Percentiles rank a stretch among this genome's conserved stretches.
phyloP scores from a whole-genome alignment of 2,797 vertebrate species.

The Hydrophis major region DNA sequence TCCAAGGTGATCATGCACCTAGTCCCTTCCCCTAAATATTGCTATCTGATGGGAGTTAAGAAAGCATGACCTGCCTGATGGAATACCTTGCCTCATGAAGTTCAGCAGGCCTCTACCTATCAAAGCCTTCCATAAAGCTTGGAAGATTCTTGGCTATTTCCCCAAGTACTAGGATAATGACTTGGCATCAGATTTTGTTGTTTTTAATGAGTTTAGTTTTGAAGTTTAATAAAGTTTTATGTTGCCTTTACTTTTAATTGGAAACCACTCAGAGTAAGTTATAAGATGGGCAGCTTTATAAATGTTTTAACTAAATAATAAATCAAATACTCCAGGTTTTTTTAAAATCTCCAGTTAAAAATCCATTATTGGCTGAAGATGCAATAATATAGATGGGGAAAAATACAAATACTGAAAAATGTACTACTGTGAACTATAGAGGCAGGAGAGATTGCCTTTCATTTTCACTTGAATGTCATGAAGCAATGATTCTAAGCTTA shows the following conservation, averaged over 20 bases:
- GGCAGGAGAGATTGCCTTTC: neutral
- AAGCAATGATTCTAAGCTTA: neutral
- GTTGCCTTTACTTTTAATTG: neutral
- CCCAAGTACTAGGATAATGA: neutral
- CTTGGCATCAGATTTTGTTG: neutral
- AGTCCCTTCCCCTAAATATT: neutral
- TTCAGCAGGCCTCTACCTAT: neutral
- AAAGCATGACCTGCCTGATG: neutral
- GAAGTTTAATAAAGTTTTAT: neutral
- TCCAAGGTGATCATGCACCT: neutral
- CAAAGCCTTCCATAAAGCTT: neutral
- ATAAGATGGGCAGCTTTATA: neutral
- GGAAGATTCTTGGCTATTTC: neutral
- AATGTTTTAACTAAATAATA: neutral
- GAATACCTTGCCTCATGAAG: neutral
- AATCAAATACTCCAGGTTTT: neutral
- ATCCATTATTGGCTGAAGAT: neutral
- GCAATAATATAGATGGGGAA: neutral
- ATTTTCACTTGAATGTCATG: neutral
- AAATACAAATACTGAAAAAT: neutral
- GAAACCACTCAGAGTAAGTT: neutral
- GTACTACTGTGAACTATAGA: slow-evolving; percentile 11
- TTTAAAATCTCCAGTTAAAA: neutral
- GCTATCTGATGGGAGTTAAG: neutral
- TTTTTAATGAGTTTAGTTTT: neutral